Evolutionary conservation across 1,140 invertebrate genomes (phyloP).

Genomic region (Prorops nasuta): DNA sequence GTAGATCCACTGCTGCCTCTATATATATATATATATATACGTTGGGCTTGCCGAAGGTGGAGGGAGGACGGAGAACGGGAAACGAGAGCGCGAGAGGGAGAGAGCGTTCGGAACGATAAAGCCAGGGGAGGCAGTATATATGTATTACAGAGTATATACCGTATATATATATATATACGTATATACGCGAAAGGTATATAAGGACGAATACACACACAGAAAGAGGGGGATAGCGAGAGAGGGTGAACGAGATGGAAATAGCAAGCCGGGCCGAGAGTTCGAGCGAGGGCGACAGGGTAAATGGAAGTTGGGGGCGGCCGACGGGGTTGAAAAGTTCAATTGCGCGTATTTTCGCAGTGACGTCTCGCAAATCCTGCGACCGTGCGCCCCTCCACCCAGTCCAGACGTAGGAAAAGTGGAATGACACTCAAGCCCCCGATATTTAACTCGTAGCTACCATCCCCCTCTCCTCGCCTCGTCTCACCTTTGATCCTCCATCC

Average conservation of each 20-base stretch:
- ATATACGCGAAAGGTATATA: too few relatives aligned
- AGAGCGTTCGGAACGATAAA: too few relatives aligned
- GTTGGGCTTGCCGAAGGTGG: constrained; percentile 8
- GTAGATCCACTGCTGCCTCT: too few relatives aligned
- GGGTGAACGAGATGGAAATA: constrained; percentile 12
- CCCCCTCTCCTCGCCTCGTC: not conserved
- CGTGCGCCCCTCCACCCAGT: constrained; percentile 29
- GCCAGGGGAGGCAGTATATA: too few relatives aligned
- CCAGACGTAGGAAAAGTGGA: constrained; percentile 17
- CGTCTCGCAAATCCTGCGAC: constrained; percentile 51
- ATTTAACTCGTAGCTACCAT: constrained; percentile 2
- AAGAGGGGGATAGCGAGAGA: constrained; percentile 14
- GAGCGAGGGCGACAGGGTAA: constrained; percentile 28
- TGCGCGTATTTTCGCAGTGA: constrained; percentile 55
- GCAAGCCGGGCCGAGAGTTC: constrained; percentile 26
- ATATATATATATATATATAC: too few relatives aligned
- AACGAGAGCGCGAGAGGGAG: constrained; percentile 11
- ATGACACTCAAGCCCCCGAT: not conserved
- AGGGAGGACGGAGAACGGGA: not conserved
- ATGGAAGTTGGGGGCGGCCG: constrained; percentile 23
- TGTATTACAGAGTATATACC: too few relatives aligned
- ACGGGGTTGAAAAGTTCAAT: constrained; percentile 56
- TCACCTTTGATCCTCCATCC: constrained; percentile 3
- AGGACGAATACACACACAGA: too few relatives aligned
- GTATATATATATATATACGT: too few relatives aligned